Conservation (phyloP, 2,113 vertebrate genomes). For the Mobula hypostoma region DNA sequence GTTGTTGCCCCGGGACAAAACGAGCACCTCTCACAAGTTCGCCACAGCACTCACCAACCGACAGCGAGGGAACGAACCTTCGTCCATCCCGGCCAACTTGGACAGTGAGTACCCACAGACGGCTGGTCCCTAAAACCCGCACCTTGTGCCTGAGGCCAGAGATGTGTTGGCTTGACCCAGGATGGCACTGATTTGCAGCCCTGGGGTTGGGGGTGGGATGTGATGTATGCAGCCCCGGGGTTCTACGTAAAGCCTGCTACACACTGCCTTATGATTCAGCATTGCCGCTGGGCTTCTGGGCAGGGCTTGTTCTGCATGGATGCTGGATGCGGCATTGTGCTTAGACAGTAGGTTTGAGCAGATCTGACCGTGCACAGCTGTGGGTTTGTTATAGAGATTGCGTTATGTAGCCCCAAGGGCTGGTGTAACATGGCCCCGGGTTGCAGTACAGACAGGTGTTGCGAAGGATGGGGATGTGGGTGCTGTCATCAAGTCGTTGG, state of each 20-base stretch:
- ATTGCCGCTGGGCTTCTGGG: too few relatives aligned
- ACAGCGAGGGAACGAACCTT: constrained; percentile 86
- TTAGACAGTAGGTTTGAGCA: too few relatives aligned
- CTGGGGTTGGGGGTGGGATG: background rate
- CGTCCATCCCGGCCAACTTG: constrained; percentile 75
- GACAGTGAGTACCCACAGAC: constrained; percentile 66
- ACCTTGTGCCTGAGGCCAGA: background rate
- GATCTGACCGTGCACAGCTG: too few relatives aligned
- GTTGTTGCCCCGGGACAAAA: background rate
- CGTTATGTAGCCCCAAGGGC: too few relatives aligned
- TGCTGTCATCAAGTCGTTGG: too few relatives aligned
- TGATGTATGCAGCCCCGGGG: background rate
- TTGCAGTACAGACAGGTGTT: too few relatives aligned
- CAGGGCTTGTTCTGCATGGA: too few relatives aligned
- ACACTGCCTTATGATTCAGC: background rate
- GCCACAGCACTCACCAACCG: constrained; percentile 85
- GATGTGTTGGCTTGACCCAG: background rate
- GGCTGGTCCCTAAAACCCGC: background rate
- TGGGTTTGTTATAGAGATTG: too few relatives aligned
- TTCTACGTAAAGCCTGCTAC: too few relatives aligned
- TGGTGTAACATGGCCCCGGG: too few relatives aligned
- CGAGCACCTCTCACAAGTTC: constrained; percentile 52
- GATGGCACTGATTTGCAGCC: background rate
- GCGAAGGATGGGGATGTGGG: too few relatives aligned
- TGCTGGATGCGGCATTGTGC: too few relatives aligned